These are phyloP conservation scores for Hanleya hanleyi DNA, from an alignment of 2,888 invertebrate genomes.

Conservation along the genomic window DNA sequence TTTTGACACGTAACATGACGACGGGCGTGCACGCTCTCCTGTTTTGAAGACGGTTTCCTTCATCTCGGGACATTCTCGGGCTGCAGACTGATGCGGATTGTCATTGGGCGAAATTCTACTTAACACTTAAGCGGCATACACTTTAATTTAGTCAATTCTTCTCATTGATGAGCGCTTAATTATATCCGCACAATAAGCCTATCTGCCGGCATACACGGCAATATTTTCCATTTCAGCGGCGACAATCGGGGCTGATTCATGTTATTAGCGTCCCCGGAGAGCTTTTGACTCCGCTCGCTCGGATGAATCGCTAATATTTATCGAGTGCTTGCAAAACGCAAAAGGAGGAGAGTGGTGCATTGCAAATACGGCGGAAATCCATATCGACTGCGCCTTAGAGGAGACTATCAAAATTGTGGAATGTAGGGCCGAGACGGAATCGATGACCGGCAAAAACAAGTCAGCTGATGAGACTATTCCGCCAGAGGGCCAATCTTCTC, in stretches of 20 bases:
- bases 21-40: too few relatives aligned
- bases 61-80: too few relatives aligned
- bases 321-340: constrained; percentile 6
- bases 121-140: not conserved
- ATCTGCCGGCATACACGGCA: constrained; percentile 8
- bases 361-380: not conserved
- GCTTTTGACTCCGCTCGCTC: not conserved
- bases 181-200: not conserved
- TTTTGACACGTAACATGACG: too few relatives aligned
- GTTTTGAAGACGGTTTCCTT: too few relatives aligned
- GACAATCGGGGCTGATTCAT: not conserved
- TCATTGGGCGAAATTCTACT: too few relatives aligned
- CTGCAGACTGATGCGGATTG: too few relatives aligned
- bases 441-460: too few relatives aligned
- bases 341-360: not conserved
- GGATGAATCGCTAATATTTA: constrained; percentile 8
- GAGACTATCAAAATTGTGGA: constrained; percentile 2
- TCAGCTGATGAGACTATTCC: too few relatives aligned
- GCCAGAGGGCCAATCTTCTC: too few relatives aligned
- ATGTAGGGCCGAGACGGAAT: not conserved
- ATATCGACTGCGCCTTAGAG: not conserved
- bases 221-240: constrained; percentile 3
- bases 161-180: constrained; percentile 4
- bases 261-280: not conserved
- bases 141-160: constrained; percentile 9